Evolutionary conservation across 2,797 vertebrate genomes (phyloP).

Genomic region (Molossus alvarezi): DNA sequence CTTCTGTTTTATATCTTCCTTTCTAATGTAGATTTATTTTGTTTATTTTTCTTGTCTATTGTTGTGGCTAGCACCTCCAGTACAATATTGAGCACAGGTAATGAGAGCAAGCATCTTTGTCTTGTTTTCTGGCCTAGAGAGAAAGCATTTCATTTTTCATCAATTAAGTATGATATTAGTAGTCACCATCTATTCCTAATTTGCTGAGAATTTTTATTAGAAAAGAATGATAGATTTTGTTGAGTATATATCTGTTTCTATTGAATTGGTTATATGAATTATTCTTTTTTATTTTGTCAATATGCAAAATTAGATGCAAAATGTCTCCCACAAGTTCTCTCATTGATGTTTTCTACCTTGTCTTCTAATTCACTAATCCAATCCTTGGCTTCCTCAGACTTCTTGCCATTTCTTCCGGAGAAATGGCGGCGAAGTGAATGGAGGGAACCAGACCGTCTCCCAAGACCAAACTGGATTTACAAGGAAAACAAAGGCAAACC

Average conservation of each 20-base stretch:
- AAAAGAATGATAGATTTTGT: too few species aligned
- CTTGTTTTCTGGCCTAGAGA: neutral
- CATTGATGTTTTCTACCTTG: too few species aligned
- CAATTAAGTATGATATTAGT: too few species aligned
- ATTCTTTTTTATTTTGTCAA: neutral
- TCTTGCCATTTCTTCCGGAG: too few species aligned
- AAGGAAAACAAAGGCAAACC: too few species aligned
- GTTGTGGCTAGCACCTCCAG: neutral
- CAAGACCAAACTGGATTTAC: too few species aligned
- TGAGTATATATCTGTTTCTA: neutral
- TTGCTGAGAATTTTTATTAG: neutral
- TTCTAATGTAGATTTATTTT: neutral
- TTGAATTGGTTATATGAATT: neutral
- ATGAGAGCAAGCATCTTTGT: neutral
- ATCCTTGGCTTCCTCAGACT: too few species aligned
- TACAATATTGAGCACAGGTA: neutral
- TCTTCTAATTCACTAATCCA: too few species aligned
- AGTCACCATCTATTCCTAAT: too few species aligned
- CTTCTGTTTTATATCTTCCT: neutral
- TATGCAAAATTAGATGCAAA: neutral
- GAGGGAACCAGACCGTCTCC: too few species aligned
- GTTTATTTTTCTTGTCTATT: neutral
- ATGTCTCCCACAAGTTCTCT: too few species aligned
- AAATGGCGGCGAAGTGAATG: too few species aligned
- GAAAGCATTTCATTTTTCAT: neutral